Conservation (phyloP, 2,113 vertebrate species). For the Zosterops hypoxanthus region DNA sequence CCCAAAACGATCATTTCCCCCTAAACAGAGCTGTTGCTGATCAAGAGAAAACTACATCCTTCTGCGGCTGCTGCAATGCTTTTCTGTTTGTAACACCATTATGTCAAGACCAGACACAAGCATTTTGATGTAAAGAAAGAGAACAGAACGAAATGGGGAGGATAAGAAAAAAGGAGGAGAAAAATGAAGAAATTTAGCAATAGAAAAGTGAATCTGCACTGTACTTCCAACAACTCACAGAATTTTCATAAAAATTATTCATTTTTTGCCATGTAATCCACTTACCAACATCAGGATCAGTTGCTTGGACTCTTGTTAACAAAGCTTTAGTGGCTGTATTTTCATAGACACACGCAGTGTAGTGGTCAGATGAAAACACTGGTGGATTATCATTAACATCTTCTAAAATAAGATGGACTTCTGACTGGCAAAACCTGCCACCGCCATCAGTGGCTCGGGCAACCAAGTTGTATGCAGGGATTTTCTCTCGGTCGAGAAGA, state of each 20-base stretch:
- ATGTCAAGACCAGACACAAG: not conserved
- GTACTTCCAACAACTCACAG: not conserved
- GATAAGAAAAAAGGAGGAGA: not conserved
- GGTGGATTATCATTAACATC: slow-evolving; percentile 97
- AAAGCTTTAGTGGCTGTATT: slow-evolving; percentile 91
- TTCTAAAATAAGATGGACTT: slow-evolving; percentile 82
- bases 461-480: slow-evolving; percentile 82
- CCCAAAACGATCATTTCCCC: not conserved
- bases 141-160: not conserved
- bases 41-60: not conserved
- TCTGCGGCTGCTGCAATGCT: not conserved
- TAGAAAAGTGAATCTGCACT: not conserved
- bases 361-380: slow-evolving; percentile 83
- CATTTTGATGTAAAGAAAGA: not conserved
- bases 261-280: not conserved
- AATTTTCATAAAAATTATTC: not conserved
- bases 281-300: slow-evolving; percentile 92
- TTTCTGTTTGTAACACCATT: not conserved
- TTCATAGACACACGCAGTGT: slow-evolving; percentile 89
- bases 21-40: not conserved
- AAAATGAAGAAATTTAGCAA: not conserved
- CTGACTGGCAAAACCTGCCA: slow-evolving; percentile 87
- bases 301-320: slow-evolving; percentile 91
- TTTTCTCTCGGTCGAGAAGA: slow-evolving; percentile 86
- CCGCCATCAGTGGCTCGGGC: slow-evolving; percentile 90